phyloP scores from a whole-genome alignment of 2,797 vertebrate genomes.

The Lepus oiostolus region DNA sequence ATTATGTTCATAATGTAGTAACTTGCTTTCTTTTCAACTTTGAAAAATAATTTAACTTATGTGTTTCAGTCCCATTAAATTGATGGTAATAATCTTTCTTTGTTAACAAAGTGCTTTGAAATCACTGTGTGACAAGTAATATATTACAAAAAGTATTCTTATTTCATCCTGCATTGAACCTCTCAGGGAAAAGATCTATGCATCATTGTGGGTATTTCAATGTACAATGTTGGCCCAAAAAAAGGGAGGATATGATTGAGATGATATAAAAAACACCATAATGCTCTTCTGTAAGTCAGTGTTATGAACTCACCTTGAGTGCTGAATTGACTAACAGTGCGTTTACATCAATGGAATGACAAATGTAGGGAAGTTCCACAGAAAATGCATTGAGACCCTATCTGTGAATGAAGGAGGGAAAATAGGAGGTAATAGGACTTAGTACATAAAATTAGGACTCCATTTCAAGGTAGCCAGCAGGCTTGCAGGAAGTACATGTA shows the following conservation, averaged over 20 bases:
- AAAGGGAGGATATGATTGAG: conserved; percentile 72
- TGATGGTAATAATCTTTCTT: conserved; percentile 85
- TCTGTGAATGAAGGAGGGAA: conserved; percentile 57
- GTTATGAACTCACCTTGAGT: conserved; percentile 80
- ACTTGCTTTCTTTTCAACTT: conserved; percentile 85
- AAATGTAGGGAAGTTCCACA: conserved; percentile 68
- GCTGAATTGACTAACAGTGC: conserved; percentile 77
- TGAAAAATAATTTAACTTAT: conserved; percentile 85
- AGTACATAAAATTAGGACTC: background rate
- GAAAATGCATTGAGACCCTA: conserved; percentile 58
- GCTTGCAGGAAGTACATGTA: no score
- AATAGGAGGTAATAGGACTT: conserved; percentile 60
- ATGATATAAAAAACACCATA: conserved; percentile 75
- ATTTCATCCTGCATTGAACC: conserved; percentile 81
- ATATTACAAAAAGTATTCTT: conserved; percentile 83
- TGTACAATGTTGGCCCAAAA: conserved; percentile 35
- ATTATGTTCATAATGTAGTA: conserved; percentile 76
- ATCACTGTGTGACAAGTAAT: conserved; percentile 84
- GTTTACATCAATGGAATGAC: conserved; percentile 72
- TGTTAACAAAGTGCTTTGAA: conserved; percentile 85
- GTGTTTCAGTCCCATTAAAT: conserved; percentile 84
- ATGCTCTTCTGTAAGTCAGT: conserved; percentile 72
- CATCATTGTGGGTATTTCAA: conserved; percentile 82
- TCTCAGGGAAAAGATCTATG: conserved; percentile 79
- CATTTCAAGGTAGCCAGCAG: no score